A percentile compares a stretch with the other conserved stretches of the same genome.
phyloP scores from a whole-genome alignment of 1,140 invertebrate species.

The Lethrus apterus region DNA sequence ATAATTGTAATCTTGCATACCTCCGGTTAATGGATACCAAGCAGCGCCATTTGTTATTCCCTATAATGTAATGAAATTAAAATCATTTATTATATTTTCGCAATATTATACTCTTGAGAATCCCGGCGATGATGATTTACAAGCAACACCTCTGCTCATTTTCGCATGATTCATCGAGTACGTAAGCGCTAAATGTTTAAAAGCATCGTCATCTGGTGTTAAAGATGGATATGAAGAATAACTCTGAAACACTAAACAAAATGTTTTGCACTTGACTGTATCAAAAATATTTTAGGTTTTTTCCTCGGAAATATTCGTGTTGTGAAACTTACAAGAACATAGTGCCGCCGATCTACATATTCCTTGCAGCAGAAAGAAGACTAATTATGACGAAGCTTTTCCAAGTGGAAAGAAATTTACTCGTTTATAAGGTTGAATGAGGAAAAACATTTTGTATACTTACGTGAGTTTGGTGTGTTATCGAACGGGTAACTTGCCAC shows the following conservation, averaged over 20 bases:
- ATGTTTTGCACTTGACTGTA: conserved; percentile 3
- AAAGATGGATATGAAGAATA: conserved; percentile 68
- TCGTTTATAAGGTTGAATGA: too few species aligned
- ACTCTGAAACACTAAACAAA: conserved; percentile 67
- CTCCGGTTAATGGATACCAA: conserved; percentile 85
- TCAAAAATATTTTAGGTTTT: not conserved
- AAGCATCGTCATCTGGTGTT: conserved; percentile 90
- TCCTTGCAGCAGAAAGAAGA: conserved; percentile 48
- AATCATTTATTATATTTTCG: not conserved
- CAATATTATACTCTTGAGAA: conserved; percentile 52
- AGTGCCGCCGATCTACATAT: conserved; percentile 73
- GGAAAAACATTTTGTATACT: too few species aligned
- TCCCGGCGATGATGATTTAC: conserved; percentile 61
- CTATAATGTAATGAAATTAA: conserved; percentile 37
- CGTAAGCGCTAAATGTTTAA: conserved; percentile 79
- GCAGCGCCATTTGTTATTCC: conserved; percentile 90
- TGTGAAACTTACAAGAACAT: conserved; percentile 62
- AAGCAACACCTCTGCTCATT: conserved; percentile 76
- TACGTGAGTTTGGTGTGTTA: conserved; percentile 85
- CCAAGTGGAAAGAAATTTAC: not conserved
- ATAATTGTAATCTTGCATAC: conserved; percentile 98
- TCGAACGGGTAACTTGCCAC: conserved; percentile 91
- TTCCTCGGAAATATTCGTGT: not conserved
- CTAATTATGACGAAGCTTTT: not conserved
- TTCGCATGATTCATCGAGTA: conserved; percentile 86